These are phyloP conservation scores for Drosophila suzukii DNA, from an alignment of 1,140 invertebrate species.

Conservation along the genomic window DNA sequence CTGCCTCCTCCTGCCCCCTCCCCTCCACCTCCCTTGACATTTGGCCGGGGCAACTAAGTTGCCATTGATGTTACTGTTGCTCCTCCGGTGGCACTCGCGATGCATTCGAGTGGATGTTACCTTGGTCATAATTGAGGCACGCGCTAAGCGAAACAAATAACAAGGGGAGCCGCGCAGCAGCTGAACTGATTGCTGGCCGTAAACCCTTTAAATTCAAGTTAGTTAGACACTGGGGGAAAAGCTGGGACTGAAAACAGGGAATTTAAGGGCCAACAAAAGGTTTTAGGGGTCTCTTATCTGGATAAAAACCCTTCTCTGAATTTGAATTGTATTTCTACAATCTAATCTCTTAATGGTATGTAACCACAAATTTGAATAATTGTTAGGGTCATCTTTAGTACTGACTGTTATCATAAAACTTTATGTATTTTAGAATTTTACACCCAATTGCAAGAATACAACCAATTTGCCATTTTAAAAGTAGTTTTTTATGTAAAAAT, in stretches of 20 bases:
- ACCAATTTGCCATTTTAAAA: no score
- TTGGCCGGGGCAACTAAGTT: slow-evolving; percentile 55
- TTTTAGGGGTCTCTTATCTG: background rate
- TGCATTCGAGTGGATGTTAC: slow-evolving; percentile 62
- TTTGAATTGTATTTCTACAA: no score
- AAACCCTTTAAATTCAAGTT: slow-evolving; percentile 31
- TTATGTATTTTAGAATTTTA: no score
- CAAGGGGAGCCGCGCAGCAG: slow-evolving; percentile 13
- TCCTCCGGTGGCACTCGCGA: slow-evolving; percentile 13
- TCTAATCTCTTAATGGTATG: no score
- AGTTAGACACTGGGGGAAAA: slow-evolving; percentile 18
- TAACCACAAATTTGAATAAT: no score
- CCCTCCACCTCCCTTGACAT: slow-evolving; percentile 67
- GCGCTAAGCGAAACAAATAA: slow-evolving; percentile 63
- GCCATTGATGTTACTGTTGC: slow-evolving; percentile 38
- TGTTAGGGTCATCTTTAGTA: no score
- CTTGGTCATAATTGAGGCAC: slow-evolving; percentile 72
- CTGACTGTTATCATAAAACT: no score
- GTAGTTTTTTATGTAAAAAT: no score
- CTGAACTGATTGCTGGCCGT: slow-evolving; percentile 40
- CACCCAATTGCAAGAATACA: no score
- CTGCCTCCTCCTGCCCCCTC: background rate
- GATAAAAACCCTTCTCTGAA: no score
- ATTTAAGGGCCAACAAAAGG: background rate
- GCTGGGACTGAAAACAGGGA: no score